Conservation (phyloP, 2,797 vertebrate genomes). For the Aulostomus chinensis region DNA sequence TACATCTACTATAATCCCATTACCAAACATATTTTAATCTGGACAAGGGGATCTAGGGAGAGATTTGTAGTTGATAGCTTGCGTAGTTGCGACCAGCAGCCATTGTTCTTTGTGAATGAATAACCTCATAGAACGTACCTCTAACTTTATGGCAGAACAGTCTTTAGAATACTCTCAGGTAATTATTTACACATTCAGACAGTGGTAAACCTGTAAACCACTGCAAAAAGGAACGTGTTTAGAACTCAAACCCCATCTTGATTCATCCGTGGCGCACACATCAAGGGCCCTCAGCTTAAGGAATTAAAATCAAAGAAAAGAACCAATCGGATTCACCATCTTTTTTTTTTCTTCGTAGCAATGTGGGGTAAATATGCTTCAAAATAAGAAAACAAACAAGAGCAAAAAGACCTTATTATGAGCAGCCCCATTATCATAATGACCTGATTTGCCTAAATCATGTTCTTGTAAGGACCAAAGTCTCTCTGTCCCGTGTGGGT, state of each 20-base stretch:
- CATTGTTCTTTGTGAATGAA: slow-evolving; percentile 33
- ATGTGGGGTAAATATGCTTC: slow-evolving; percentile 64
- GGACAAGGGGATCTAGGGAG: slow-evolving; percentile 23
- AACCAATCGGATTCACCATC: slow-evolving; percentile 54
- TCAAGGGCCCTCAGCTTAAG: slow-evolving; percentile 41
- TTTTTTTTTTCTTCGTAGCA: slow-evolving; percentile 48
- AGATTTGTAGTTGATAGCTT: slow-evolving; percentile 29
- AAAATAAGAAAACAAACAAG: slow-evolving; percentile 79
- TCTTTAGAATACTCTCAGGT: slow-evolving; percentile 67
- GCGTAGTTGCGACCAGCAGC: not conserved
- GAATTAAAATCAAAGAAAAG: slow-evolving; percentile 72
- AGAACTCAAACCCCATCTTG: slow-evolving; percentile 69
- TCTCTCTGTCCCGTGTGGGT: slow-evolving; percentile 68
- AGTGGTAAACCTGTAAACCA: slow-evolving; percentile 46
- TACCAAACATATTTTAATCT: slow-evolving; percentile 35
- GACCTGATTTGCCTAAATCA: slow-evolving; percentile 78
- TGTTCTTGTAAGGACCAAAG: slow-evolving; percentile 78
- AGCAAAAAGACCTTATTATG: slow-evolving; percentile 78
- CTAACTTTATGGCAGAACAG: slow-evolving; percentile 61
- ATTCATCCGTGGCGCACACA: slow-evolving; percentile 68
- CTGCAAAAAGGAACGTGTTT: slow-evolving; percentile 67
- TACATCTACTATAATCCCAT: slow-evolving; percentile 32
- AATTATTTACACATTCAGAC: slow-evolving; percentile 60
- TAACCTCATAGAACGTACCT: slow-evolving; percentile 3
- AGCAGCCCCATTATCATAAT: slow-evolving; percentile 76